A percentile compares a stretch with the other conserved stretches of the same genome.
These are phyloP conservation scores for Oconnorella tubifera DNA, from an alignment of 2,888 invertebrate species.

Conservation along the genomic window DNA sequence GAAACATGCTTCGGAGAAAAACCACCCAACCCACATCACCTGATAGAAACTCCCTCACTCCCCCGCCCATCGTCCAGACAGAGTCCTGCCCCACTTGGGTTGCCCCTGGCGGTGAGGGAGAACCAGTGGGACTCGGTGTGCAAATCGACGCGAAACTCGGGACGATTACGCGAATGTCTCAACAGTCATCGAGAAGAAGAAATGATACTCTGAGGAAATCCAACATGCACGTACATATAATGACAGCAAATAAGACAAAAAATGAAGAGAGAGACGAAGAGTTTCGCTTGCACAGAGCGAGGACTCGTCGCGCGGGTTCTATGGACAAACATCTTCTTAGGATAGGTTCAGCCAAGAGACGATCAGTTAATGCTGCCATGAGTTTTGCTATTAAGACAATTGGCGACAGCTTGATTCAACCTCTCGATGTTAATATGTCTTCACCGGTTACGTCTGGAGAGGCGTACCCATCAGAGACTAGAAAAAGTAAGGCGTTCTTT, in stretches of 20 bases:
- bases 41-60: constrained; percentile 15
- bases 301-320: constrained; percentile 35
- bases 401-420: constrained; percentile 51
- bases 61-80: constrained; percentile 9
- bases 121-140: background rate
- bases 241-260: background rate
- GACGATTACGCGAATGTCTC: background rate
- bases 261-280: constrained; percentile 11
- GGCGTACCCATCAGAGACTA: background rate
- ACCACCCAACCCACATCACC: constrained; percentile 40
- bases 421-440: constrained; percentile 39
- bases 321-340: constrained; percentile 37
- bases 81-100: constrained; percentile 10
- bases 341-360: constrained; percentile 23
- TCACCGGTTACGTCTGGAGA: constrained; percentile 11
- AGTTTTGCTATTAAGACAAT: constrained; percentile 47
- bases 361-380: constrained; percentile 31
- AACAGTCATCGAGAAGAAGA: background rate
- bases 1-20: constrained; percentile 60
- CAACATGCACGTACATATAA: constrained; percentile 17
- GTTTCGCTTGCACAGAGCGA: constrained; percentile 9
- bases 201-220: constrained; percentile 3
- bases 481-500: constrained; percentile 40
- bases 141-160: background rate
- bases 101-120: constrained; percentile 2